phyloP scores from a whole-genome alignment of 2,888 invertebrate species.

The Bursaphelenchus okinawaensis region DNA sequence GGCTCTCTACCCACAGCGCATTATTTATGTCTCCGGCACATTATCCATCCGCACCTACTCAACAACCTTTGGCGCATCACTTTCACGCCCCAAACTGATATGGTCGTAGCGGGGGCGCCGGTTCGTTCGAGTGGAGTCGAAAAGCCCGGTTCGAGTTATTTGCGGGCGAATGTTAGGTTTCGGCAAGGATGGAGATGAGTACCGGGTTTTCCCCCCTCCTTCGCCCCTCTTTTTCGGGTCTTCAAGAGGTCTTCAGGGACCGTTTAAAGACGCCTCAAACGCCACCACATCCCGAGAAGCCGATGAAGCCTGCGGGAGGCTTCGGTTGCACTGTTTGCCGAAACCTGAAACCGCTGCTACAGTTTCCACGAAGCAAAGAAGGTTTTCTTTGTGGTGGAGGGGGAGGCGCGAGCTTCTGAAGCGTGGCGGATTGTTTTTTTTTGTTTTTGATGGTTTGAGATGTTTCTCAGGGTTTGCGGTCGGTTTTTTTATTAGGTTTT shows the following conservation, averaged over 20 bases:
- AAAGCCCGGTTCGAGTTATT: background rate
- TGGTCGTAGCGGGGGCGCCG: background rate
- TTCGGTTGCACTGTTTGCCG: too few species aligned
- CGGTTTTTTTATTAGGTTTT: too few species aligned
- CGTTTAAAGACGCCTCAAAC: background rate
- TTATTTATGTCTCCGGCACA: too few species aligned
- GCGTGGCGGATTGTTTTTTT: too few species aligned
- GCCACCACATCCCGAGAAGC: background rate
- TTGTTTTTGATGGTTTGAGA: too few species aligned
- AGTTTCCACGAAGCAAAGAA: background rate
- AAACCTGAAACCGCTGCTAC: background rate
- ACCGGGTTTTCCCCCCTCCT: background rate
- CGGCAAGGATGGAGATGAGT: background rate
- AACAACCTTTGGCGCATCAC: too few species aligned
- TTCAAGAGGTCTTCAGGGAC: background rate
- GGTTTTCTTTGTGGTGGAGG: background rate
- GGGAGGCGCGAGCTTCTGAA: too few species aligned
- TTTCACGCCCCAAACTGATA: too few species aligned
- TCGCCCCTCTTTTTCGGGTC: background rate
- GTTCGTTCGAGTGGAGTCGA: background rate
- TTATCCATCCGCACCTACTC: too few species aligned
- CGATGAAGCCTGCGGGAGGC: too few species aligned
- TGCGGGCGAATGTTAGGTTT: background rate
- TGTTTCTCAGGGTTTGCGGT: too few species aligned
- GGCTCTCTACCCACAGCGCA: too few species aligned